Base-by-base conservation (phyloP, 2,888 invertebrate species). In the Keiferia lycopersicella region DNA sequence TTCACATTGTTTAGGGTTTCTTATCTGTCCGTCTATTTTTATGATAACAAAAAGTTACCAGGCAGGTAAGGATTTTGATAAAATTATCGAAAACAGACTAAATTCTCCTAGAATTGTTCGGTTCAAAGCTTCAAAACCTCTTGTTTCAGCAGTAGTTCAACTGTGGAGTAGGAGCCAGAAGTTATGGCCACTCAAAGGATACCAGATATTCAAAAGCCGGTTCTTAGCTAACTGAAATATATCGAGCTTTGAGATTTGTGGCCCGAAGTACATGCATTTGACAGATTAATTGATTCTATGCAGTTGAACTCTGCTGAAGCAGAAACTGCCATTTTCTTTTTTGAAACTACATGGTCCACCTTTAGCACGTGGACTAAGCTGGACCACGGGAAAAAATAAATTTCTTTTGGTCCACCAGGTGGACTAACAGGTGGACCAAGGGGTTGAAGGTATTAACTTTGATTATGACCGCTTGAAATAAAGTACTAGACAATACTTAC, bases 221-320 rank as follows among this genome's bases (percentile, higher is more conserved):
- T 45, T 20, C 60, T 62, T 20, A 51, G 14, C 51, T 39, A 63
- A 63, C 59, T 50, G 63, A 59, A 63, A 59, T 51, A 50, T 61
- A 56, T 56, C 34, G 64, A 60, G 30, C 64, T 41, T 30, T 60
- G 38, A 64, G 67, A 50, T 69, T 57, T 51, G 59, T 60, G 60
- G 65, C 60, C 68, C 64, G 67, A 65, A 41, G 39, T 57, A 50
- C 62, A 62, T 82, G 81, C 74, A 68, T 72, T 74, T 82, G 83
- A 78, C 83, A 82, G 78, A 66, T 78, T 81, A 83, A 83, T 82
- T 83, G 83, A 80, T 81, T n/a, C 56, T 56, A 53, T 53, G 22
- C 51, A 53, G 51, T 26, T 53, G 26, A 53, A 34, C 51, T 22
- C 11, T 26, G 20, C 8, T 8, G 34, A 34, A 34, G 22, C 14